Percentiles rank a stretch among this genome's conserved stretches.
Conservation (phyloP, 2,113 vertebrate genomes). For the Alexandromys fortis region DNA sequence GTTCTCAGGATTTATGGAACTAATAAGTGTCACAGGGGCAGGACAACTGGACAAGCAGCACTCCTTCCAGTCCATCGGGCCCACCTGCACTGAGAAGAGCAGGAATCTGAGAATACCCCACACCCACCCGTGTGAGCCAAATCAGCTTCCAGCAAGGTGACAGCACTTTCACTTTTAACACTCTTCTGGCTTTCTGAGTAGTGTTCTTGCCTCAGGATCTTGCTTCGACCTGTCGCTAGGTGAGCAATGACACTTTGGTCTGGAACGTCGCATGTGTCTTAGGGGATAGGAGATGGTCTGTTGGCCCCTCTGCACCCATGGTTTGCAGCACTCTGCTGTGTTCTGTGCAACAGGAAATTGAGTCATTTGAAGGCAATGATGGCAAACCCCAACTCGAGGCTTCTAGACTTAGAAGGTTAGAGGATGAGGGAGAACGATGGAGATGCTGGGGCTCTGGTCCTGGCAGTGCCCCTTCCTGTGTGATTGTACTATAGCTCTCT, state of each 20-base stretch:
- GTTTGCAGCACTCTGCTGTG: neutral
- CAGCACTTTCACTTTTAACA: neutral
- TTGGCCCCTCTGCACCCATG: neutral
- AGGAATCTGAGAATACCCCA: neutral
- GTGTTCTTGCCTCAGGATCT: neutral
- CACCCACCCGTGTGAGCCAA: neutral
- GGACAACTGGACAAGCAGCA: neutral
- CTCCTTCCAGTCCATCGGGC: neutral
- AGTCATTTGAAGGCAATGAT: neutral
- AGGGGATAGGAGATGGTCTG: neutral
- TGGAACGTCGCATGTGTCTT: neutral
- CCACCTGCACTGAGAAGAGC: neutral
- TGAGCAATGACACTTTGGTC: neutral
- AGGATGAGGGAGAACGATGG: too few species aligned
- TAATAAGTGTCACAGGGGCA: neutral
- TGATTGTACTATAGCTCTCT: neutral
- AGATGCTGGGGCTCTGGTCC: neutral
- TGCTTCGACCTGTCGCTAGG: neutral
- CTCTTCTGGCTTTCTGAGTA: neutral
- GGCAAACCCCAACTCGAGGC: neutral
- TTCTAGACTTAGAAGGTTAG: neutral
- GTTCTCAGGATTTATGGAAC: neutral
- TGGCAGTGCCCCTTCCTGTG: neutral
- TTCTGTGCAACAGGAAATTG: too few species aligned
- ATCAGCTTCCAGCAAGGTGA: neutral